A percentile compares a stretch with the other conserved stretches of the same genome.
These are phyloP conservation scores for Sebastes matsubarae DNA, from an alignment of 2,797 vertebrate species.

Conservation along the genomic window DNA sequence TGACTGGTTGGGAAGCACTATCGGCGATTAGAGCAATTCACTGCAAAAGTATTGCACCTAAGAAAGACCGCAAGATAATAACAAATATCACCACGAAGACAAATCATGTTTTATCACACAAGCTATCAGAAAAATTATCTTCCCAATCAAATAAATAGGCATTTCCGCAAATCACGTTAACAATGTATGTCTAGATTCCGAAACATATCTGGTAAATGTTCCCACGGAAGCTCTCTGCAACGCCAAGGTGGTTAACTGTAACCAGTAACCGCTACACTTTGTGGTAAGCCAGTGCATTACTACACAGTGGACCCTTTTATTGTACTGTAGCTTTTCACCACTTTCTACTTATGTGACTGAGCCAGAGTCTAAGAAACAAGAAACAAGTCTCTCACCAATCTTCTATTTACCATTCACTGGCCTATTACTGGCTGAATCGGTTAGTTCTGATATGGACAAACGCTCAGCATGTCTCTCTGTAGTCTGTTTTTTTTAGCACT, in stretches of 20 bases:
- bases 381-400: background rate
- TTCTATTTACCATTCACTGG: background rate
- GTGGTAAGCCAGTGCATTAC: background rate
- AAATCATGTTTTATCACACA: background rate
- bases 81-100: background rate
- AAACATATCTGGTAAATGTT: background rate
- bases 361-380: background rate
- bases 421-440: background rate
- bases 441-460: background rate
- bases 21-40: background rate
- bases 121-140: background rate
- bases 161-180: background rate
- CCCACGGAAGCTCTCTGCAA: background rate
- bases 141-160: background rate
- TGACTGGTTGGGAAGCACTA: background rate
- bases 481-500: slow-evolving; percentile 8
- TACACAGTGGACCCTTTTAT: background rate
- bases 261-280: background rate
- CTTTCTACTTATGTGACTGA: background rate
- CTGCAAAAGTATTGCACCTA: background rate
- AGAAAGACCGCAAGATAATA: background rate
- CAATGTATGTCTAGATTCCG: background rate
- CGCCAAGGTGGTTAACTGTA: background rate
- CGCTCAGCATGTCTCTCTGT: background rate
- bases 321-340: background rate